These are phyloP conservation scores for Hypothenemus hampei DNA, from an alignment of 1,140 invertebrate genomes.

Conservation along the genomic window DNA sequence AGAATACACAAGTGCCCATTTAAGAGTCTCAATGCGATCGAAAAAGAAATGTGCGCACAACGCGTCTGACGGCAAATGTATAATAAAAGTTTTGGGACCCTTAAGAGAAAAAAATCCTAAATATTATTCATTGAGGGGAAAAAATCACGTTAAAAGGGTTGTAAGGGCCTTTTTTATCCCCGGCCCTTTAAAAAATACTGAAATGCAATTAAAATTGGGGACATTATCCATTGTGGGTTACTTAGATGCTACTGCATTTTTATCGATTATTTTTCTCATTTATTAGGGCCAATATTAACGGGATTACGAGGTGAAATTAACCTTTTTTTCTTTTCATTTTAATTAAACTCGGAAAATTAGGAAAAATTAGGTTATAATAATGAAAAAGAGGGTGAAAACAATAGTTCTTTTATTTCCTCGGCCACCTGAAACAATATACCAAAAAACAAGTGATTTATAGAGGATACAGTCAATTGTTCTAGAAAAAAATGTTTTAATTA, in stretches of 20 bases:
- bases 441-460: constrained; percentile 4
- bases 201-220: constrained; percentile 29
- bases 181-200: constrained; percentile 17
- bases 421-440: neutral
- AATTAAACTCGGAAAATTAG: neutral
- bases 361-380: neutral
- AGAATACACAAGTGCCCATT: constrained; percentile 19
- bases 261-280: constrained; percentile 12
- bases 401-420: neutral
- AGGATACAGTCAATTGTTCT: too few relatives aligned
- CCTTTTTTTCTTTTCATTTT: neutral
- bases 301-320: neutral
- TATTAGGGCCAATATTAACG: neutral
- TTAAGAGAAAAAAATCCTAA: constrained; percentile 20
- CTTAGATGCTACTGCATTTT: constrained; percentile 10
- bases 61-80: neutral
- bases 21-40: constrained; percentile 1
- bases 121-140: constrained; percentile 28
- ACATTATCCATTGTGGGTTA: constrained; percentile 10
- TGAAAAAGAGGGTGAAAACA: neutral
- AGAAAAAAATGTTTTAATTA: too few relatives aligned
- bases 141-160: constrained; percentile 26
- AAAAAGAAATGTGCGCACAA: neutral
- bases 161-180: constrained; percentile 19
- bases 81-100: neutral